Evolutionary conservation across 2,888 invertebrate genomes (phyloP), one percentile per base, ranked within the genome.

Genomic region (Ypsolopha scabrella): DNA sequence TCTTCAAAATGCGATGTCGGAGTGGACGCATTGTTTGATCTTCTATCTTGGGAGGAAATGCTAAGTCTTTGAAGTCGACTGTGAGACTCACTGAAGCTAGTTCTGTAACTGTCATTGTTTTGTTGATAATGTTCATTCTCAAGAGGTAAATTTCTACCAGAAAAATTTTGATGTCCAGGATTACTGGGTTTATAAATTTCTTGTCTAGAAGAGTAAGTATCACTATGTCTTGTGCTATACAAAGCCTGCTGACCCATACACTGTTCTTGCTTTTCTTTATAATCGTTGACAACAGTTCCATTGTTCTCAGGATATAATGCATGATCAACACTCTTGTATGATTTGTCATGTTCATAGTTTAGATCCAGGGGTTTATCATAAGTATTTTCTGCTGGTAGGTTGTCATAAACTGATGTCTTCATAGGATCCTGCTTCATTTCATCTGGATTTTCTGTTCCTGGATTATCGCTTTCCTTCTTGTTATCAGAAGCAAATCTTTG

Each of bases 401-500:
- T 87, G 58, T 85, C 83, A 75, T 83, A 83, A 41, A 80, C 64
- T 51, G 86, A 79, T 52, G 71, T 67, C 65, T 83, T 85, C 70
- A 78, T 72, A 51, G 70, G 60, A 57, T 83, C 82, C 60, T 69
- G 64, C 53, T 63, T 70, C 55, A 52, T 56, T 54, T 57, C 69
- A 63, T 72, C 74, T 54, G 63, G 53, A 61, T 60, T 68, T 55
- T 72, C 74, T 58, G 55, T 62, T 52, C 55, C 60, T 56, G 62
- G 72, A 56, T 53, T 53, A 57, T 71, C 72, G 49, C 60, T 60
- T 52, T 80, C 79, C 52, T 75, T 62, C 64, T 80, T 80, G 57
- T 87, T 83, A 65, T 87, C 83, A 53, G 83, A 81, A 61, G 87
- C 87, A 76, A 87, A 87, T 63, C 87, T 75, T 61, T 87, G 87